These are phyloP conservation scores for Drosophila macrospina DNA, from an alignment of 2,888 invertebrate species.

Conservation along the genomic window DNA sequence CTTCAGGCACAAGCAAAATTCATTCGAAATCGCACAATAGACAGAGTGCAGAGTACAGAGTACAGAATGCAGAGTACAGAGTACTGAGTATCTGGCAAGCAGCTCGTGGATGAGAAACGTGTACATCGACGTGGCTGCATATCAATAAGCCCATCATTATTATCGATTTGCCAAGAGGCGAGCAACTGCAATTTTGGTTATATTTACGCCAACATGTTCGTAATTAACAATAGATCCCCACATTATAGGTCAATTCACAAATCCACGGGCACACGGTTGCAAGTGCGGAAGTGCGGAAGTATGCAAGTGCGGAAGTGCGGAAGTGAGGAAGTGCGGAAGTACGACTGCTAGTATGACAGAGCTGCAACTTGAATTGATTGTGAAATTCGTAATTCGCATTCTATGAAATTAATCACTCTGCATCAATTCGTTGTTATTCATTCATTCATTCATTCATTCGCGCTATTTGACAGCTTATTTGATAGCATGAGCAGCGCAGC, in stretches of 20 bases:
- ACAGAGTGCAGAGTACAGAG: too few species aligned
- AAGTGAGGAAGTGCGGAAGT: neutral
- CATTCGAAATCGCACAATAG: conserved; percentile 61
- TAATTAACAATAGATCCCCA: conserved; percentile 25
- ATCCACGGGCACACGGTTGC: neutral
- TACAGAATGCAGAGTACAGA: too few species aligned
- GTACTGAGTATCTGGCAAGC: conserved; percentile 25
- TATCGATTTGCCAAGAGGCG: conserved; percentile 34
- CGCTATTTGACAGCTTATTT: neutral
- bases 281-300: neutral
- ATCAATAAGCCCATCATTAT: conserved; percentile 54
- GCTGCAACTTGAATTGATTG: neutral
- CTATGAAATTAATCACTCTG: neutral
- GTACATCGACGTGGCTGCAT: conserved; percentile 37
- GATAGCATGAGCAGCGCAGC: neutral
- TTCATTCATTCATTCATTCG: neutral
- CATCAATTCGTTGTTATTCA: neutral
- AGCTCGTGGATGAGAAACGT: neutral
- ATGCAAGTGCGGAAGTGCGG: too few species aligned
- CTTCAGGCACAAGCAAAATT: conserved; percentile 53
- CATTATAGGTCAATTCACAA: conserved; percentile 17
- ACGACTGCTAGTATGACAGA: neutral
- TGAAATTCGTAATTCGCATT: neutral
- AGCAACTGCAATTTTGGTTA: conserved; percentile 26
- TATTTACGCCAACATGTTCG: conserved; percentile 25